A percentile compares a stretch with the other conserved stretches of the same genome.
These are phyloP conservation scores for Heloderma charlesbogerti DNA, from an alignment of 2,113 vertebrate species.

Conservation along the genomic window DNA sequence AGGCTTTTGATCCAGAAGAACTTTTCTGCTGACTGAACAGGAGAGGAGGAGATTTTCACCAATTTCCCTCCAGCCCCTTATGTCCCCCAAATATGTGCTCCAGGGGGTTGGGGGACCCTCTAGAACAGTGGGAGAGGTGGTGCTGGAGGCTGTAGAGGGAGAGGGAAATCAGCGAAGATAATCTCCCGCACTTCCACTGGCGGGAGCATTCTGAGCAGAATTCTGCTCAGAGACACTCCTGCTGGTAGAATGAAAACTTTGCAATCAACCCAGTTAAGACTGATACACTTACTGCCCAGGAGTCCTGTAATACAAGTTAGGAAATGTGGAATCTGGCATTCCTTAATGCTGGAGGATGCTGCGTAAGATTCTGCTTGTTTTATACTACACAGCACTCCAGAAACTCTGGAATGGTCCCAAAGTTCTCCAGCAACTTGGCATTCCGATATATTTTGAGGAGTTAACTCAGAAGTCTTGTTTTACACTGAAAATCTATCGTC, in stretches of 20 bases:
- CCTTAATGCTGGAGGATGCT: background rate
- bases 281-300: slow-evolving; percentile 11
- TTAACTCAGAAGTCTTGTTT: background rate
- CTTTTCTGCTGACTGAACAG: background rate
- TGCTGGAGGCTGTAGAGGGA: background rate
- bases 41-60: background rate
- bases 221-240: too few relatives aligned
- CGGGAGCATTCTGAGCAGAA: background rate
- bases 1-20: background rate
- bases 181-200: background rate
- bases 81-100: background rate
- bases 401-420: background rate
- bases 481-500: background rate
- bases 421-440: background rate
- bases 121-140: background rate
- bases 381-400: background rate
- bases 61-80: background rate
- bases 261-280: background rate
- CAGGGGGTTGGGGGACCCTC: background rate
- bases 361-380: background rate
- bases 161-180: background rate
- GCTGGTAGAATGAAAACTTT: background rate
- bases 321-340: background rate
- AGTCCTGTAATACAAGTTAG: slow-evolving; percentile 37
- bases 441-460: background rate